Conservation (phyloP, 2,888 invertebrate genomes). For the Kryphioiulus occultus region DNA sequence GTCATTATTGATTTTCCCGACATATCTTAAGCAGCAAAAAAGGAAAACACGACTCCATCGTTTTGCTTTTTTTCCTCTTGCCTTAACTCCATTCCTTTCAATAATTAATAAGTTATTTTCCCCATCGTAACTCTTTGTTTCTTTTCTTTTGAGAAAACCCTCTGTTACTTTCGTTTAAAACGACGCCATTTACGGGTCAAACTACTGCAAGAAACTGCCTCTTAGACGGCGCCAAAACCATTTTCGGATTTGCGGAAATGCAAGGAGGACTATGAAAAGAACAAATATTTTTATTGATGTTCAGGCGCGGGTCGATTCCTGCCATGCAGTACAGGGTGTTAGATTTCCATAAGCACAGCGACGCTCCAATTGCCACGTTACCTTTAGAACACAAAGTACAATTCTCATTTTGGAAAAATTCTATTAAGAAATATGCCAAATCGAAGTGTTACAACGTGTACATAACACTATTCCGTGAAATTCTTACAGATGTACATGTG, state of each 20-base stretch:
- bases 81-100: not conserved
- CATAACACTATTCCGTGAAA: no score
- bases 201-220: not conserved
- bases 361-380: no score
- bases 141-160: not conserved
- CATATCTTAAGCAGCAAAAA: slow-evolving; percentile 26
- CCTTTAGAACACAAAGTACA: no score
- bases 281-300: slow-evolving; percentile 30
- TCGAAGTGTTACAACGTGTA: no score
- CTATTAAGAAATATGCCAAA: no score
- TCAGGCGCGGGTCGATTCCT: not conserved
- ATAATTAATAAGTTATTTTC: slow-evolving; percentile 26
- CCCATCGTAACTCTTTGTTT: not conserved
- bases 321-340: not conserved
- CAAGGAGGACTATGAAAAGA: not conserved
- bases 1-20: slow-evolving; percentile 1
- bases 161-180: not conserved
- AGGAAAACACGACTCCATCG: not conserved
- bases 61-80: not conserved
- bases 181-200: not conserved
- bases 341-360: no score
- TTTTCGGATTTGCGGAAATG: not conserved
- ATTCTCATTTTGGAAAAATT: no score
- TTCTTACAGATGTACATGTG: no score
- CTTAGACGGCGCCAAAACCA: not conserved